These are phyloP conservation scores for Acleris sparsana DNA, from an alignment of 2,888 invertebrate genomes.

Conservation along the genomic window DNA sequence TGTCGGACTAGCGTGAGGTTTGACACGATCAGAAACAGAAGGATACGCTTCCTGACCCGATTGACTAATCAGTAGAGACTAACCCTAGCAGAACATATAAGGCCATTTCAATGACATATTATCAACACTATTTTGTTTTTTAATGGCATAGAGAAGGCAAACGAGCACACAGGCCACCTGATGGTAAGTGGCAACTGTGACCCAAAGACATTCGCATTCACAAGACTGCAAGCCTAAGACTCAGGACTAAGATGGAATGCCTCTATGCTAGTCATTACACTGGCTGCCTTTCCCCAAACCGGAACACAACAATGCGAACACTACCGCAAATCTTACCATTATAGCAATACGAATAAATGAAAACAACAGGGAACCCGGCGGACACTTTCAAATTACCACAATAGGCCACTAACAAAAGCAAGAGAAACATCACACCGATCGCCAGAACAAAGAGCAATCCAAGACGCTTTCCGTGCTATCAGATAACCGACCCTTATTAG, in stretches of 20 bases:
- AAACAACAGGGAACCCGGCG: not conserved
- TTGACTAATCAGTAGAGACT: slow-evolving; percentile 7
- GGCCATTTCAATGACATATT: slow-evolving; percentile 14
- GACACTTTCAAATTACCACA: slow-evolving; percentile 21
- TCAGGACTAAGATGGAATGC: no score
- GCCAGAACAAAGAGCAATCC: slow-evolving; percentile 42
- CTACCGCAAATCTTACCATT: slow-evolving; percentile 18
- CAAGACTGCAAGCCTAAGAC: no score
- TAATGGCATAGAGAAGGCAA: no score
- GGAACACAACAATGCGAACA: no score
- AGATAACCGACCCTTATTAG: slow-evolving; percentile 41
- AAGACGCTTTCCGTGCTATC: slow-evolving; percentile 44
- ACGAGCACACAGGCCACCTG: no score
- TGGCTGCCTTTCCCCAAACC: no score
- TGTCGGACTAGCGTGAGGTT: slow-evolving; percentile 12
- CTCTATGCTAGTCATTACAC: no score
- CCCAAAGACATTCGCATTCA: no score
- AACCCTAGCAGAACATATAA: slow-evolving; percentile 4
- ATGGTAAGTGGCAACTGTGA: no score
- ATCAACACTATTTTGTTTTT: no score
- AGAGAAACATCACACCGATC: slow-evolving; percentile 37
- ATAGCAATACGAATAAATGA: slow-evolving; percentile 6
- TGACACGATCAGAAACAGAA: slow-evolving; percentile 27
- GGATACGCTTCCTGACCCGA: slow-evolving; percentile 11
- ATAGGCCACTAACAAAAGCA: slow-evolving; percentile 38